Conservation (phyloP, 1,140 invertebrate genomes). For the Drosophila sp. region DNA sequence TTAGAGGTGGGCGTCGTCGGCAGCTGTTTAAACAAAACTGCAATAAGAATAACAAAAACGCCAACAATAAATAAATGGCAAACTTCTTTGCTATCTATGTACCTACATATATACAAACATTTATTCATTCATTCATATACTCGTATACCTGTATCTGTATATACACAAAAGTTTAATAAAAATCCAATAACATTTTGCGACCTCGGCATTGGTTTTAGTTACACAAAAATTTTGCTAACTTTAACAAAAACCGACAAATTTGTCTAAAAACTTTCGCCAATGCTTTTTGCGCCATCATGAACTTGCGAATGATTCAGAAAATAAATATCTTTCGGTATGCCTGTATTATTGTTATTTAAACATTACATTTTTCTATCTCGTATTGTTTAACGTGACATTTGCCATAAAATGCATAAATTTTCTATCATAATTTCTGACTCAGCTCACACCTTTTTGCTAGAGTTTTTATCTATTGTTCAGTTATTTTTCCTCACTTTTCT, state of each 20-base stretch:
- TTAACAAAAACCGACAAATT: slow-evolving; percentile 56
- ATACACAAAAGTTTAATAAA: slow-evolving; percentile 43
- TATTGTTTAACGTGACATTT: slow-evolving; percentile 11
- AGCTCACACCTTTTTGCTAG: not conserved
- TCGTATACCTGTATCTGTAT: slow-evolving; percentile 20
- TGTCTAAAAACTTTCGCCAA: slow-evolving; percentile 51
- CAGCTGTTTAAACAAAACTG: slow-evolving; percentile 74
- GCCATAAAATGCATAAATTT: slow-evolving; percentile 9
- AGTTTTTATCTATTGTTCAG: slow-evolving; percentile 30
- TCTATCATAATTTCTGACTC: slow-evolving; percentile 10
- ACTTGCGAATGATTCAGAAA: not conserved
- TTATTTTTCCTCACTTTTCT: slow-evolving; percentile 21
- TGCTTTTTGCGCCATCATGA: slow-evolving; percentile 2
- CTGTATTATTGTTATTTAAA: slow-evolving; percentile 7
- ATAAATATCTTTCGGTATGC: not conserved
- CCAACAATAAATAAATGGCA: slow-evolving; percentile 25
- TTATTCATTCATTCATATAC: not conserved
- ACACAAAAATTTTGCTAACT: slow-evolving; percentile 56
- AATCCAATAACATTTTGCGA: slow-evolving; percentile 70
- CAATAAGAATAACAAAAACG: slow-evolving; percentile 27
- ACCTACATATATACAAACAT: slow-evolving; percentile 2
- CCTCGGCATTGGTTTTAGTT: slow-evolving; percentile 65
- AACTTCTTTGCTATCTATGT: slow-evolving; percentile 33
- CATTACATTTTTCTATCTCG: slow-evolving; percentile 12
- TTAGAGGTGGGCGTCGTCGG: slow-evolving; percentile 33